A percentile compares a stretch with the other conserved stretches of the same genome.
Conservation (phyloP, 2,113 vertebrate species). For the Oxyruncus cristatus region DNA sequence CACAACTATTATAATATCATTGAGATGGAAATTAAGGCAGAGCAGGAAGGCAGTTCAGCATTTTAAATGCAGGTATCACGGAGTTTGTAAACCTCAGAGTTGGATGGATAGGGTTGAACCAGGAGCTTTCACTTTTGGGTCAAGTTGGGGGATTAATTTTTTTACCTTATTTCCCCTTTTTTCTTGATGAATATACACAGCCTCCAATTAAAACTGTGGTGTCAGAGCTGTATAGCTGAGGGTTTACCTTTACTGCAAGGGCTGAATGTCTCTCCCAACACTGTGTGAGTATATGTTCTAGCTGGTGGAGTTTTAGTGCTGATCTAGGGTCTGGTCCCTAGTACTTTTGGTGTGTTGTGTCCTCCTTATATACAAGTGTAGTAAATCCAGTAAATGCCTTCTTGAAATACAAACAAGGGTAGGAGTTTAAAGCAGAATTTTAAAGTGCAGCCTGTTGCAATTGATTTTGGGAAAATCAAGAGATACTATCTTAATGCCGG, state of each 20-base stretch:
- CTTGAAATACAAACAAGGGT: neutral
- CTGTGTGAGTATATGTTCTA: neutral
- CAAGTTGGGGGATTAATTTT: neutral
- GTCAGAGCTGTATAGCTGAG: neutral
- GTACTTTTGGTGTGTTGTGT: neutral
- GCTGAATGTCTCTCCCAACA: neutral
- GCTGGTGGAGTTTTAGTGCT: neutral
- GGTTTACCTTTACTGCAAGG: neutral
- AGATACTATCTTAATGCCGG: constrained; percentile 5
- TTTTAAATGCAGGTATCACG: neutral
- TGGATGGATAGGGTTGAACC: neutral
- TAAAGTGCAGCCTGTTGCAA: neutral
- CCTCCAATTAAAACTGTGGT: neutral
- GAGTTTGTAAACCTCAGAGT: neutral
- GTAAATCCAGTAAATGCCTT: neutral
- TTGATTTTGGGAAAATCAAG: constrained; percentile 11
- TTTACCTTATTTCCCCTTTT: neutral
- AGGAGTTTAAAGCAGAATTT: neutral
- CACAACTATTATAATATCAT: accelerated
- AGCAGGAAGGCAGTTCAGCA: neutral
- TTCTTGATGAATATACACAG: neutral
- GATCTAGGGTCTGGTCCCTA: neutral
- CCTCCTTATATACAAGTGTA: neutral
- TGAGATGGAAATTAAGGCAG: neutral
- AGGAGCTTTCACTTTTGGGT: neutral